A percentile compares a stretch with the other conserved stretches of the same genome.
phyloP scores from a whole-genome alignment of 2,888 invertebrate genomes.

The Rapana venosa region DNA sequence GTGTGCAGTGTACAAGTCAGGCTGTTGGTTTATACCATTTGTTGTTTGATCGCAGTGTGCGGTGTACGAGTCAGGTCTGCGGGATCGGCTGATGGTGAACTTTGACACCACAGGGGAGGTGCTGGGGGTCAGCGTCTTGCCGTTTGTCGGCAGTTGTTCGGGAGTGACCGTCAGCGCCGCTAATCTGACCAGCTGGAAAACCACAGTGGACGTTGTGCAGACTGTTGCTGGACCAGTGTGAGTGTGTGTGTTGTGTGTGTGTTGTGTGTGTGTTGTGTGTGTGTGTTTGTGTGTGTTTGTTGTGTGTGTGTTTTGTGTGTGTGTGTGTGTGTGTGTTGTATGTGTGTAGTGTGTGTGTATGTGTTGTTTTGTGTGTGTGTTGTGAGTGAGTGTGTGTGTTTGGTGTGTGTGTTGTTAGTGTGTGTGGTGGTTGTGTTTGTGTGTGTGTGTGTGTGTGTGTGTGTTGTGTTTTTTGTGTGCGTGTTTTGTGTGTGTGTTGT shows the following conservation, averaged over 20 bases:
- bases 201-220: constrained; percentile 88
- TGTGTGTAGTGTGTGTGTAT: constrained; percentile 89
- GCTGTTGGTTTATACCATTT: too few species aligned
- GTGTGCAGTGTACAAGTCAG: too few species aligned
- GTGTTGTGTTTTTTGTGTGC: too few species aligned
- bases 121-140: constrained; percentile 80
- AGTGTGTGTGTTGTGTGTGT: constrained; percentile 67
- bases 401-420: too few species aligned
- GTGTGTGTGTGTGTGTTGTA: constrained; percentile 83
- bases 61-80: constrained; percentile 86
- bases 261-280: too few species aligned
- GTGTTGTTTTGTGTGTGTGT: constrained; percentile 80
- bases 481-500: not conserved
- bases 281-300: too few species aligned
- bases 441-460: too few species aligned
- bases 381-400: too few species aligned
- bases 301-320: too few species aligned
- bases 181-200: constrained; percentile 82
- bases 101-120: constrained; percentile 89
- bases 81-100: constrained; percentile 88
- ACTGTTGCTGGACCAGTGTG: constrained; percentile 89
- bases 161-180: constrained; percentile 61
- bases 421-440: too few species aligned
- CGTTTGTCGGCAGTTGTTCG: constrained; percentile 79
- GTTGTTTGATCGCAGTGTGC: constrained; percentile 81